phyloP scores from a whole-genome alignment of 2,113 vertebrate genomes.

The Neolamprologus fasciatus region DNA sequence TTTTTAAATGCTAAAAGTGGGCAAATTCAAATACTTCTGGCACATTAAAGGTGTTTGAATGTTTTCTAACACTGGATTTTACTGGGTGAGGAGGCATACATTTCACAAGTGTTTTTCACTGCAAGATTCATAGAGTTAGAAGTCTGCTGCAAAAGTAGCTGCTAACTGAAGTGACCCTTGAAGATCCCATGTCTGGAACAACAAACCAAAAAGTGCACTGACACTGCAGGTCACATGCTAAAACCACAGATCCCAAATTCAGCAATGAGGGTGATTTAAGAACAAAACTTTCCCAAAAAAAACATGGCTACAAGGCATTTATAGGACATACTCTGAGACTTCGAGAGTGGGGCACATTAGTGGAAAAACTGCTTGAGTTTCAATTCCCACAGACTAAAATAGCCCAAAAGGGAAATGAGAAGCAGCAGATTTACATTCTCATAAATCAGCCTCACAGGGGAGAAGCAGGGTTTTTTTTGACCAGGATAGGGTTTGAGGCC shows the following conservation, averaged over 20 bases:
- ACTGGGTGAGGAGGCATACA: not conserved
- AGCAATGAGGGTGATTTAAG: not conserved
- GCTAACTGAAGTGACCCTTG: not conserved
- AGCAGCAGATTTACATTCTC: not conserved
- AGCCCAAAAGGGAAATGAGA: not conserved
- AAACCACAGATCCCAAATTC: not conserved
- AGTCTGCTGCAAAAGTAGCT: not conserved
- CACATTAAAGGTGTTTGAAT: not conserved
- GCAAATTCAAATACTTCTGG: not conserved
- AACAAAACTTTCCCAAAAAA: not conserved
- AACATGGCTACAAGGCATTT: not conserved
- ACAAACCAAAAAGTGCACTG: not conserved
- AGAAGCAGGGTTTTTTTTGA: not conserved
- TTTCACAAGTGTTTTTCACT: not conserved
- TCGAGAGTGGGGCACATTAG: not conserved
- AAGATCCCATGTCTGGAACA: not conserved
- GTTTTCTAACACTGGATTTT: not conserved
- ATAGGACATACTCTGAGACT: not conserved
- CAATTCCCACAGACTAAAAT: slow-evolving; percentile 39
- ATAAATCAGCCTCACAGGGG: slow-evolving; percentile 5
- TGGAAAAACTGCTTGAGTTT: slow-evolving; percentile 16
- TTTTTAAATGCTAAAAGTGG: not conserved
- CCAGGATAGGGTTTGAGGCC: not conserved
- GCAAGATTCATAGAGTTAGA: not conserved
- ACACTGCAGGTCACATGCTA: not conserved